Evolutionary conservation across 1,140 invertebrate genomes (phyloP), one percentile per base, ranked within the genome.

Genomic region (Pseudomyrmex concolor): DNA sequence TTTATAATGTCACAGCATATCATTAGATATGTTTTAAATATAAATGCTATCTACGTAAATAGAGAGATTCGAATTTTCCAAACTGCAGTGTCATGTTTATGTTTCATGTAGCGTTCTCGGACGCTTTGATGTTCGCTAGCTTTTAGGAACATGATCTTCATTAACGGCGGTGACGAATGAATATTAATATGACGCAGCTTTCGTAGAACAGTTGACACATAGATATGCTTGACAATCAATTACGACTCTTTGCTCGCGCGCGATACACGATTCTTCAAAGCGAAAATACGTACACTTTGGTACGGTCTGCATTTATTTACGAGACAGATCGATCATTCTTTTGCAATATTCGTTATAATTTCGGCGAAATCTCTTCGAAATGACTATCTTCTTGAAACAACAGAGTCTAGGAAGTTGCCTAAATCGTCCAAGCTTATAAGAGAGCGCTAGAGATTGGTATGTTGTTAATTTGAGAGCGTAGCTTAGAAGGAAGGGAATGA

Each of bases 391-490:
- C 22, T 25, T 48, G 34, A 43, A 45, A 73, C 19, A 45, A 10
- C 22, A 54, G 57, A 64, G 59, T 25, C 70, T 15, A 50, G 82
- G 86, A 88, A 90, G 90, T 86, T 90, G 84, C 86, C 88, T 85
- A 87, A 91, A 91, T 90, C 87, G 88, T 92, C 89, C 89, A 89
- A 90, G 90, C 88, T 90, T 89, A 90, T 91, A 92, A 92, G 89
- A 92, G 84, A 88, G 86, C 83, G 85, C 89, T 91, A 92, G 91
- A 92, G 92, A 94, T 94, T 90, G 92, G 92, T 94, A 93, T 93
- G 92, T 91, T 93, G 93, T 94, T 94, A 93, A 94, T 94, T 94
- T 92, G 92, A 93, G 92, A 93, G 92, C 89, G 91, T 92, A 91
- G 91, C 92, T 91, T 64, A 84, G 34, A 91, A 91, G 91, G 91